These are phyloP conservation scores for Polyploca ridens DNA, from an alignment of 2,888 invertebrate genomes.

Conservation along the genomic window DNA sequence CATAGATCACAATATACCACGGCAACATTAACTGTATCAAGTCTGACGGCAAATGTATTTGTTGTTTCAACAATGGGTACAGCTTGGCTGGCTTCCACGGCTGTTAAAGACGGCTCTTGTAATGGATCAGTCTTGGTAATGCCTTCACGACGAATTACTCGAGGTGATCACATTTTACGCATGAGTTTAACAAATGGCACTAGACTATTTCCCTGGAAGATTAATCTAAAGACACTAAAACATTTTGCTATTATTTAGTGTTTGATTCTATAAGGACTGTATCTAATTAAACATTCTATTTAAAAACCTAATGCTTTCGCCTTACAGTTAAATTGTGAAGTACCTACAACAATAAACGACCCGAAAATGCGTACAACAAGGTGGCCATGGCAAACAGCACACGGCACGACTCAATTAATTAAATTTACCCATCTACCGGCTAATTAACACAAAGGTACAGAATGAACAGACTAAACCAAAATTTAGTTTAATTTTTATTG, in stretches of 20 bases:
- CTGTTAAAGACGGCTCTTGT: conserved; percentile 32
- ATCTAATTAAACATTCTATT: too few species aligned
- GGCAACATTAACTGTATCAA: background rate
- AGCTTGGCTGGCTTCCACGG: conserved; percentile 26
- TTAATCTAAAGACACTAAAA: background rate
- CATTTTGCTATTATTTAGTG: background rate
- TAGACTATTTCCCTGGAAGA: background rate
- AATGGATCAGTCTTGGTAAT: conserved; percentile 18
- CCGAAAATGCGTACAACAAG: too few species aligned
- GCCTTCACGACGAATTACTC: conserved; percentile 25
- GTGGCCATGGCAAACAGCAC: too few species aligned
- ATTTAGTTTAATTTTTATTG: too few species aligned
- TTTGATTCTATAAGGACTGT: background rate
- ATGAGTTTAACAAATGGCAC: conserved; percentile 11
- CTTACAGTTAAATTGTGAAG: too few species aligned
- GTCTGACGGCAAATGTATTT: background rate
- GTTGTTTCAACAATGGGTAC: conserved; percentile 10
- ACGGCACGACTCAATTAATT: too few species aligned
- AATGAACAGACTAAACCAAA: too few species aligned
- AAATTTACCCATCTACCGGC: too few species aligned
- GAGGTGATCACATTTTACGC: conserved; percentile 20
- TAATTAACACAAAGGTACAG: too few species aligned
- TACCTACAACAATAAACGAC: too few species aligned
- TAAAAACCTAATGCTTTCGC: too few species aligned
- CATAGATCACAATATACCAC: background rate